phyloP scores from a whole-genome alignment of 2,797 vertebrate genomes.

The Falco concolor region DNA sequence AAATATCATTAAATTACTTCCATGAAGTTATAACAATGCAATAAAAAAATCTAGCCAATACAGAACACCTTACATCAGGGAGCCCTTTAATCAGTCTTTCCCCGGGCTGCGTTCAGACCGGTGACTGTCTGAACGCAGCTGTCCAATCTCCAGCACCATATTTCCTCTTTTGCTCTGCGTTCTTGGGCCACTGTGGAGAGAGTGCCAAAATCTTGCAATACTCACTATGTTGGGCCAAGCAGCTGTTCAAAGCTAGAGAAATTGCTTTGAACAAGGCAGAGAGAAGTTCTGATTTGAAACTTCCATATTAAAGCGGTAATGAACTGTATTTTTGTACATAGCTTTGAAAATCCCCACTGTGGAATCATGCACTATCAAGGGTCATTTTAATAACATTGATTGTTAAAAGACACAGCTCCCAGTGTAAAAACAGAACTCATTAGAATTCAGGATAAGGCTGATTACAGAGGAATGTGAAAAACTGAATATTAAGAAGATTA shows the following conservation, averaged over 20 bases:
- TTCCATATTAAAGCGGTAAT: conserved; percentile 36
- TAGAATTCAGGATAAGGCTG: conserved; percentile 68
- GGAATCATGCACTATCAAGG: conserved; percentile 23
- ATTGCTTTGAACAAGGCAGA: conserved; percentile 52
- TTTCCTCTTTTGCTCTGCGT: background rate
- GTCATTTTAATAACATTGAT: conserved; percentile 68
- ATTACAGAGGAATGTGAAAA: conserved; percentile 57
- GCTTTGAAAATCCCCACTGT: conserved; percentile 49
- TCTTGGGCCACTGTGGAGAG: background rate
- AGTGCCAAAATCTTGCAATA: background rate
- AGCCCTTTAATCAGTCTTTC: conserved; percentile 27
- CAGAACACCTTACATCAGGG: background rate
- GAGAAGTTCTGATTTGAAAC: conserved; percentile 53
- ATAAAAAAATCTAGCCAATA: conserved; percentile 7
- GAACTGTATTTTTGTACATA: conserved; percentile 45
- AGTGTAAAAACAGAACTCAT: conserved; percentile 55
- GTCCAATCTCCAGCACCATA: background rate
- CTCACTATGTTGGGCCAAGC: background rate
- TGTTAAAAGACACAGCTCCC: conserved; percentile 51
- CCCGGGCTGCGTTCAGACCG: background rate
- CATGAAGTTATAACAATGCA: conserved; percentile 32
- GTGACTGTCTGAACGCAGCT: background rate
- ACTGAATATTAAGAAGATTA: conserved; percentile 72
- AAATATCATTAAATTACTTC: conserved; percentile 44
- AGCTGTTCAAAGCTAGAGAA: conserved; percentile 31